Percentiles rank a stretch among this genome's conserved stretches.
phyloP scores from a whole-genome alignment of 2,888 invertebrate genomes.

The Machimus rusticus region DNA sequence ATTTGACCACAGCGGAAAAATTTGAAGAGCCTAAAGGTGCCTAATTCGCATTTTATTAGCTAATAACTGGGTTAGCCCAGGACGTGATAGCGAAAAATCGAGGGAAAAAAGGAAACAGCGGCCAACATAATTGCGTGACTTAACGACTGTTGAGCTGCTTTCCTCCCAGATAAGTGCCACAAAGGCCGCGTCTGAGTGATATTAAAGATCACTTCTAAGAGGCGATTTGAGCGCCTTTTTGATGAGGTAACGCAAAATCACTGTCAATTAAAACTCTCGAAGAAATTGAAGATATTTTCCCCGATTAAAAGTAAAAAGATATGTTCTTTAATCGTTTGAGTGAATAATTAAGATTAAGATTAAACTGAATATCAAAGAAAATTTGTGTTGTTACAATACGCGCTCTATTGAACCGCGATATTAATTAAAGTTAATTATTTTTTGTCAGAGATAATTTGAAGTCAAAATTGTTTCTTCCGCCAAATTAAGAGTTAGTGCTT shows the following conservation, averaged over 20 bases:
- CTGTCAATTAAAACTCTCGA: background rate
- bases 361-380: background rate
- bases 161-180: background rate
- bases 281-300: background rate
- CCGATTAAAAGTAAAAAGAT: background rate
- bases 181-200: background rate
- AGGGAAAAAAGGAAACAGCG: background rate
- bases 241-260: background rate
- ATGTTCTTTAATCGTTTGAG: background rate
- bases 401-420: background rate
- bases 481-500: background rate
- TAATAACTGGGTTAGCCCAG: background rate
- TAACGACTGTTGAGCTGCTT: background rate
- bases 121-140: background rate
- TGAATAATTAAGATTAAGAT: background rate
- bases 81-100: background rate
- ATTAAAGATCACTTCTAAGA: background rate
- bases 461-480: background rate
- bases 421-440: background rate
- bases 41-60: background rate
- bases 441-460: background rate
- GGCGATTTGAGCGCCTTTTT: background rate
- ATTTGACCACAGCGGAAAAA: background rate
- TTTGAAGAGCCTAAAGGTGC: background rate
- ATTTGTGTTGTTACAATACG: background rate